Base-by-base conservation (phyloP, 92 coral and sea anemone genomes). In the Paramuricea clavata region DNA sequence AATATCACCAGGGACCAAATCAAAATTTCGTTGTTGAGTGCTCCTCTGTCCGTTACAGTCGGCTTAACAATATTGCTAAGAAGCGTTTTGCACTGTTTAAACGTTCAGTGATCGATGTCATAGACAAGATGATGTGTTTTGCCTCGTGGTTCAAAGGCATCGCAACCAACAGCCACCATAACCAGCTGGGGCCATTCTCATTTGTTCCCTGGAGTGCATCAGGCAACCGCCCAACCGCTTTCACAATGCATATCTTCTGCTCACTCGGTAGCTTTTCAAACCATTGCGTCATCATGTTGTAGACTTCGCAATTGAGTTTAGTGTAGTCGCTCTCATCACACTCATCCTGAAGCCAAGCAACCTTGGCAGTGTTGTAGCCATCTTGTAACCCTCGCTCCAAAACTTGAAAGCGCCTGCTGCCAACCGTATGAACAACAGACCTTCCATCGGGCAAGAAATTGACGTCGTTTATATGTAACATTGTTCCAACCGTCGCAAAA, bases 131-230 rank as follows among this genome's bases (percentile, higher is more conserved):
- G 28, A 94, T 94, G n/a, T 88, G 92, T 54, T 95, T 95, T 47
- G 94, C 93, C 69, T 91, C 91, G 74, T 86, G 86, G 47, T 88
- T 90, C 36, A 95, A 83, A 5, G 98, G 98, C 8, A 94, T 79
- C 1, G 97, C 97, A 2, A 94, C 94, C 15, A 95, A 86, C 5
- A 84, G 89, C 98, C 98, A 95, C 98, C 98, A 95, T 12, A 94
- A 59, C 97, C 98, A 95, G 7, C 78, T 75, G 1, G 95, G 95
- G 0, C 97, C 94, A 81, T 94, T 76, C 12, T 36, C 23, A 3
- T 33, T 44, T 0, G 76, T 39, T 26, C 67, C 81, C 17, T 65
- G 81, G 21, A 78, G 52, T 16, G 71, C 86, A 19, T 89, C 93
- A 22, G 98, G 98, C 31, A 94, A 43, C 31, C 79, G 88, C 26